Evolutionary conservation across 2,113 vertebrate species (phyloP).

Genomic region (Epinephelus moara): DNA sequence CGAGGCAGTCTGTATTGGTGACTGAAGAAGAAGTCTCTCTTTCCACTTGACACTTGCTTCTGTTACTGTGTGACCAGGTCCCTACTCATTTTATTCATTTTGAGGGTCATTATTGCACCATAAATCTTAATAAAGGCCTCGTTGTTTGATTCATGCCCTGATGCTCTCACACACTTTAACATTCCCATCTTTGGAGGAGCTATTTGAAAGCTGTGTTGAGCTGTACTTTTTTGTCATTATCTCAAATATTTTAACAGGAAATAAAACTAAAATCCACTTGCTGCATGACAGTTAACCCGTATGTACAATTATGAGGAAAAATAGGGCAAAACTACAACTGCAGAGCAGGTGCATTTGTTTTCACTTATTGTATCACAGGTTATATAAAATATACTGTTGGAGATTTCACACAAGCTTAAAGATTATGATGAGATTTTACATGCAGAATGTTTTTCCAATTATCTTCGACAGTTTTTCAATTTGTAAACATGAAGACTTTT

Average conservation of each 20-base stretch:
- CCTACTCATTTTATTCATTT: background rate
- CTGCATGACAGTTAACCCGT: background rate
- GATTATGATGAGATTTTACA: background rate
- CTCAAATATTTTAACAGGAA: background rate
- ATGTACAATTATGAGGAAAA: background rate
- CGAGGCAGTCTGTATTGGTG: background rate
- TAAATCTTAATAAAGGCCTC: conserved; percentile 38
- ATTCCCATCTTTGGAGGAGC: background rate
- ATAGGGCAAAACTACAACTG: background rate
- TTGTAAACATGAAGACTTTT: conserved; percentile 12
- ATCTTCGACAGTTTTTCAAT: conserved; percentile 23
- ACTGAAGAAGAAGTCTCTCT: conserved; percentile 11
- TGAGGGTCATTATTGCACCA: conserved; percentile 39
- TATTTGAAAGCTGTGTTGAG: background rate
- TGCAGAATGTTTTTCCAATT: conserved; percentile 10
- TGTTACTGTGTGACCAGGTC: background rate
- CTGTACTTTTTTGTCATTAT: background rate
- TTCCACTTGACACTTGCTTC: conserved; percentile 2
- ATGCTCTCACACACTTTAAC: background rate
- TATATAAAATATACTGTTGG: background rate
- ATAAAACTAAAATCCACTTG: background rate
- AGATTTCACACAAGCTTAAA: conserved; percentile 10
- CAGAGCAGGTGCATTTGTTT: background rate
- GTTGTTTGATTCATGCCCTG: conserved; percentile 10
- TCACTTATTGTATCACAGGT: background rate